phyloP scores from a whole-genome alignment of 2,113 vertebrate genomes.

The Pan paniscus region DNA sequence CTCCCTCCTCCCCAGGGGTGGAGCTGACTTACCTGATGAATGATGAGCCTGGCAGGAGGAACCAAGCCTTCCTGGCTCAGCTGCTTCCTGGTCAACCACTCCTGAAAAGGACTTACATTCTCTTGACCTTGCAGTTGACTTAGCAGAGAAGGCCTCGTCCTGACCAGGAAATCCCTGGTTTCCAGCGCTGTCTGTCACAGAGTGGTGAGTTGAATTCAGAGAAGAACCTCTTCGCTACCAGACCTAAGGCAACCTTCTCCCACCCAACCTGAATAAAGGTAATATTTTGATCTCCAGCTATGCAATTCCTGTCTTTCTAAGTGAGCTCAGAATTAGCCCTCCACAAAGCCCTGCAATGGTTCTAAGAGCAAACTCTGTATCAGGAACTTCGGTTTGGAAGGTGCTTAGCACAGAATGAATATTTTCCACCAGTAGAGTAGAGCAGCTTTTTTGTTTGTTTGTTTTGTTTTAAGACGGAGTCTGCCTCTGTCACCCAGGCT shows the following conservation, averaged over 20 bases:
- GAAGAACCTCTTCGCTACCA: not conserved
- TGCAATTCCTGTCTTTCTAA: not conserved
- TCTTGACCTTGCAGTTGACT: not conserved
- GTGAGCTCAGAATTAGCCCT: not conserved
- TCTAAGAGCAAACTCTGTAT: not conserved
- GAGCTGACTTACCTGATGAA: not conserved
- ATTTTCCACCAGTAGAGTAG: not conserved
- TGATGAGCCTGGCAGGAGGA: not conserved
- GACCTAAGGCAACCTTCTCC: not conserved
- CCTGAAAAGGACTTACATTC: rapidly evolving
- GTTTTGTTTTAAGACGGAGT: too few species aligned
- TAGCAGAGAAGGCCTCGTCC: not conserved
- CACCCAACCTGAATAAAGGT: not conserved
- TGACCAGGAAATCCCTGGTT: not conserved
- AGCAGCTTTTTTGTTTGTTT: slow-evolving; percentile 30
- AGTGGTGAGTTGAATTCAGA: not conserved
- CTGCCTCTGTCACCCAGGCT: too few species aligned
- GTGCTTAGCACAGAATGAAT: not conserved
- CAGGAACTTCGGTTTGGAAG: not conserved
- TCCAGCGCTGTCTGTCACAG: not conserved
- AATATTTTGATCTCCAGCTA: not conserved
- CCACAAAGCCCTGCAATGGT: not conserved
- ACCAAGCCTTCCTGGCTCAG: not conserved
- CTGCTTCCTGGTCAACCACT: not conserved
- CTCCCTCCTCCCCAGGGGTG: not conserved